These are phyloP conservation scores for Cephalopterus ornatus DNA, from an alignment of 2,113 vertebrate species.

Conservation along the genomic window DNA sequence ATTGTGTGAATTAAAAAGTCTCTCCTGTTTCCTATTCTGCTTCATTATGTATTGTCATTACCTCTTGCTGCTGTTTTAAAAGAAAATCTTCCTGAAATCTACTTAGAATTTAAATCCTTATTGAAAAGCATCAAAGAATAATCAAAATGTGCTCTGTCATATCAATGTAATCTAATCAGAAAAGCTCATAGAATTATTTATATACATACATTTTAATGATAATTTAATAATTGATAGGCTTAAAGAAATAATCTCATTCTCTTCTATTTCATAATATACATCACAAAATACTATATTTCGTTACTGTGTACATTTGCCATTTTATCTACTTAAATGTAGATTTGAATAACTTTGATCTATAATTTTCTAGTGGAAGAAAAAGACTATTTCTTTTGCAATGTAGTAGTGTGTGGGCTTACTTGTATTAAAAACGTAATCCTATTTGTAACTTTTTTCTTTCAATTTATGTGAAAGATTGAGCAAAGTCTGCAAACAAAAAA, in stretches of 20 bases:
- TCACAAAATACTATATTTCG: slow-evolving; percentile 4
- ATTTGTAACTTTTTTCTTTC: not conserved
- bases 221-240: slow-evolving; percentile 32
- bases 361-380: not conserved
- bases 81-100: slow-evolving; percentile 25
- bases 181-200: slow-evolving; percentile 1
- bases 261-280: slow-evolving; percentile 29
- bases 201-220: not conserved
- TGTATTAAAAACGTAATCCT: not conserved
- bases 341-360: not conserved
- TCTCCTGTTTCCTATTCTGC: slow-evolving; percentile 26
- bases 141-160: not conserved
- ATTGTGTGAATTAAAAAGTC: slow-evolving; percentile 21
- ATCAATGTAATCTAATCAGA: slow-evolving; percentile 38
- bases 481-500: not conserved
- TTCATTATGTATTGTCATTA: slow-evolving; percentile 9
- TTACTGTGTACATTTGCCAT: not conserved
- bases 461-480: not conserved
- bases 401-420: not conserved
- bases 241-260: slow-evolving; percentile 50
- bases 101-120: slow-evolving; percentile 21
- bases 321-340: slow-evolving; percentile 15
- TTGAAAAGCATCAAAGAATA: slow-evolving; percentile 17
- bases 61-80: not conserved
- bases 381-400: not conserved